Evolutionary conservation across 2,797 vertebrate genomes (phyloP).

Genomic region (Anolis apletophallus): DNA sequence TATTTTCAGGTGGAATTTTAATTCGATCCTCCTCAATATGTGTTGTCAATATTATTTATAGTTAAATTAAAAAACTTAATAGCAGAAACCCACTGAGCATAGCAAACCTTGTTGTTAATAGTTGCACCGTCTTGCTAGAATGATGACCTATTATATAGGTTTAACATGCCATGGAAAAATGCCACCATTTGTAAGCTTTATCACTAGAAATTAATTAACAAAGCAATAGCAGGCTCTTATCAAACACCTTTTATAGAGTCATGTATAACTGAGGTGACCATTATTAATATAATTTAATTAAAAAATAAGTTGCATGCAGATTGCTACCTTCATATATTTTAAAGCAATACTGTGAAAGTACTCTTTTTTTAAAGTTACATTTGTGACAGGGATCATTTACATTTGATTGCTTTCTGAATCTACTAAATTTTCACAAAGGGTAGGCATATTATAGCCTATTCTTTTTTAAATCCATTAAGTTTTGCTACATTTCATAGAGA

Average conservation of each 20-base stretch:
- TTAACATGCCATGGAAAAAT: conserved; percentile 53
- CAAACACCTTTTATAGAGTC: conserved; percentile 50
- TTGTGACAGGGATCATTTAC: not conserved
- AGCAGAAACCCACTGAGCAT: conserved; percentile 55
- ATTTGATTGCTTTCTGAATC: conserved; percentile 18
- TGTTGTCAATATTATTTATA: conserved; percentile 63
- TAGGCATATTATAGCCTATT: not conserved
- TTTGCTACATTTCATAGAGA: not conserved
- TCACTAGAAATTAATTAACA: conserved; percentile 63
- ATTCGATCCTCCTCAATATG: conserved; percentile 45
- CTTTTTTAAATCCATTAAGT: not conserved
- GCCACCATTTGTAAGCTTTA: conserved; percentile 56
- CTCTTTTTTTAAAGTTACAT: conserved; percentile 29
- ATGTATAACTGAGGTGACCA: conserved; percentile 27
- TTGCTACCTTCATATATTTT: conserved; percentile 15
- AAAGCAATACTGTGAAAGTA: conserved; percentile 38
- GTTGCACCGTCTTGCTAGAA: conserved; percentile 38
- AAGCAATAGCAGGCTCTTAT: conserved; percentile 37
- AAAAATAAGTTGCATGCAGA: conserved; percentile 40
- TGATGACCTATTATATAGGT: conserved; percentile 48
- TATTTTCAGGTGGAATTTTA: conserved; percentile 49
- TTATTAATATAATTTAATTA: conserved; percentile 57
- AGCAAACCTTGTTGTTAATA: conserved; percentile 60
- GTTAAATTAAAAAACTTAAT: conserved; percentile 61
- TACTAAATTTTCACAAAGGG: not conserved